Percentiles rank a stretch among this genome's conserved stretches.
phyloP scores from a whole-genome alignment of 2,888 invertebrate genomes.

The Heliconius hortense region DNA sequence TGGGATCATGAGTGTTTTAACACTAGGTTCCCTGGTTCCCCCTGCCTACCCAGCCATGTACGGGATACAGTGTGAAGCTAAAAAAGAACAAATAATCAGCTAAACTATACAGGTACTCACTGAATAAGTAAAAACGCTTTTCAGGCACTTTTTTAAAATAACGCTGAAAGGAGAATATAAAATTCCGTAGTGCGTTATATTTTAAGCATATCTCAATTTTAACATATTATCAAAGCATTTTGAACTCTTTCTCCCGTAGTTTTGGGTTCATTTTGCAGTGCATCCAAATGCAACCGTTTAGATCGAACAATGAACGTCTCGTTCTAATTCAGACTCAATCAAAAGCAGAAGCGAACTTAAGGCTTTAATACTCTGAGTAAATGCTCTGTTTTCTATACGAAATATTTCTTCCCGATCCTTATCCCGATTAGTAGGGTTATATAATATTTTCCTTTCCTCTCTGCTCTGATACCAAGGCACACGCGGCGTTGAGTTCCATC shows the following conservation, averaged over 20 bases:
- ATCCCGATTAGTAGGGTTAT: not conserved
- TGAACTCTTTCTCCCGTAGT: not conserved
- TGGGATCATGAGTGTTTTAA: too few relatives aligned
- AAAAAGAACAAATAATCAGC: not conserved
- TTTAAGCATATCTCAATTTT: slow-evolving; percentile 34
- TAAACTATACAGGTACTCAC: not conserved
- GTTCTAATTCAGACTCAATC: slow-evolving; percentile 31
- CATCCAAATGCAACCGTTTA: slow-evolving; percentile 15
- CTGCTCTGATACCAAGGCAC: too few relatives aligned
- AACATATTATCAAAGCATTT: slow-evolving; percentile 18
- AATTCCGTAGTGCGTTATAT: slow-evolving; percentile 32
- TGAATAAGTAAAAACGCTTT: slow-evolving; percentile 25
- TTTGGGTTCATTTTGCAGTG: slow-evolving; percentile 26
- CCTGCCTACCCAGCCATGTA: too few relatives aligned
- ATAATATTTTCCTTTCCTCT: too few relatives aligned
- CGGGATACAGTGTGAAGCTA: too few relatives aligned
- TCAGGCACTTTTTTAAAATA: slow-evolving; percentile 32
- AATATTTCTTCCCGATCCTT: not conserved
- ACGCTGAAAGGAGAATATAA: slow-evolving; percentile 30
- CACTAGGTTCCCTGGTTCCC: too few relatives aligned
- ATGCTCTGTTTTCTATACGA: slow-evolving; percentile 13
- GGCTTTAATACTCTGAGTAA: slow-evolving; percentile 22
- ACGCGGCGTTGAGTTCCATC: too few relatives aligned
- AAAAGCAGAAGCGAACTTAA: slow-evolving; percentile 31
- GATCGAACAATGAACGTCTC: slow-evolving; percentile 31